These are phyloP conservation scores for Charina bottae DNA, from an alignment of 2,113 vertebrate species.

Conservation along the genomic window DNA sequence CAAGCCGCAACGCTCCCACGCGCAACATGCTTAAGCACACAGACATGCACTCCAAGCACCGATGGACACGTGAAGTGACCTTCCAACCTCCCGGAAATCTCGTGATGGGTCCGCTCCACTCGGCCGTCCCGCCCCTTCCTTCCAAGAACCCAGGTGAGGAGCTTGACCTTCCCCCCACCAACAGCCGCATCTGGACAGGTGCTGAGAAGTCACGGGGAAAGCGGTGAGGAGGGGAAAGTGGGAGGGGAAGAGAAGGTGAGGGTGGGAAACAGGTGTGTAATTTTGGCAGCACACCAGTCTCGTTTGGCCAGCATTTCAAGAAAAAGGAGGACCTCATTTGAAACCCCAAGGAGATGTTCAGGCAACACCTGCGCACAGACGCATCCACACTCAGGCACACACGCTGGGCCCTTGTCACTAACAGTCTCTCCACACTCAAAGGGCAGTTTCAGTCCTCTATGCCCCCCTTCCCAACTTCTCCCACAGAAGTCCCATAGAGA, in stretches of 20 bases:
- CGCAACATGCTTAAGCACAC: background rate
- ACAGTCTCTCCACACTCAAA: background rate
- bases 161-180: background rate
- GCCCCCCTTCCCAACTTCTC: background rate
- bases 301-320: background rate
- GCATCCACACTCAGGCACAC: no score
- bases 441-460: background rate
- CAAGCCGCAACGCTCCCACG: background rate
- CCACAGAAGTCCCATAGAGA: background rate
- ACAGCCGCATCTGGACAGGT: background rate
- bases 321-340: background rate
- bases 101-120: background rate
- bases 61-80: background rate
- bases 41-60: constrained; percentile 9
- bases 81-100: background rate
- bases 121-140: constrained; percentile 7
- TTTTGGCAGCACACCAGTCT: background rate
- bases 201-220: background rate
- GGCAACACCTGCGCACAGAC: background rate
- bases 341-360: no score
- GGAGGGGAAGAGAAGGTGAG: background rate
- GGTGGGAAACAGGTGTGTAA: background rate
- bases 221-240: background rate
- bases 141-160: background rate
- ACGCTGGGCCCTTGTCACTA: no score